These are phyloP conservation scores for Eurytoma californica DNA, from an alignment of 2,888 invertebrate species.

Conservation along the genomic window DNA sequence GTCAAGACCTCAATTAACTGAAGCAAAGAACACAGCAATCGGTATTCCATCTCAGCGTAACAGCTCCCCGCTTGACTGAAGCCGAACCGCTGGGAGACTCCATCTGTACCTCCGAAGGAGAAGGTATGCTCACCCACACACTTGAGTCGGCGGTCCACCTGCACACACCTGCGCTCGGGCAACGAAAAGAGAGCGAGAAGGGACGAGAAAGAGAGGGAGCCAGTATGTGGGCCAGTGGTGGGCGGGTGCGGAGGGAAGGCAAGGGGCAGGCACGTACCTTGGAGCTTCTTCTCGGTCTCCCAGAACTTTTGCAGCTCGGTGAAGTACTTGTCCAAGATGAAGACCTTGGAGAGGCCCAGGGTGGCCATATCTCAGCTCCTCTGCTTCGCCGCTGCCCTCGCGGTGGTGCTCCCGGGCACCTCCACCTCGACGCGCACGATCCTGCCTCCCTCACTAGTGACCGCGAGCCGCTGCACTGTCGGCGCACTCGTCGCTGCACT, in stretches of 20 bases:
- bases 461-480: conserved; percentile 47
- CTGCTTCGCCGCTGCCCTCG: conserved; percentile 45
- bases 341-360: conserved; percentile 96
- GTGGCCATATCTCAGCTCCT: conserved; percentile 86
- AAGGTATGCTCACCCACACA: too few species aligned
- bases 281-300: conserved; percentile 96
- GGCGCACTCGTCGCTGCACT: conserved; percentile 69
- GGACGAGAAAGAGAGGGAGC: too few species aligned
- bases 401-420: neutral
- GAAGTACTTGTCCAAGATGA: conserved; percentile 98
- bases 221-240: too few species aligned
- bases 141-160: too few species aligned
- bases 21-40: too few species aligned
- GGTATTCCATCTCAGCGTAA: too few species aligned
- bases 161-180: too few species aligned
- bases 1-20: too few species aligned
- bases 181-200: too few species aligned
- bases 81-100: too few species aligned
- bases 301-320: conserved; percentile 97
- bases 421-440: neutral
- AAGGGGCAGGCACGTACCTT: conserved; percentile 81
- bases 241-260: neutral
- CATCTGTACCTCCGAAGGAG: too few species aligned
- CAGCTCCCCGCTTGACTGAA: too few species aligned
- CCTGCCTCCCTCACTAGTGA: neutral